A percentile compares a stretch with the other conserved stretches of the same genome.
phyloP scores from a whole-genome alignment of 2,113 vertebrate genomes.

The Rhagologus leucostigma region DNA sequence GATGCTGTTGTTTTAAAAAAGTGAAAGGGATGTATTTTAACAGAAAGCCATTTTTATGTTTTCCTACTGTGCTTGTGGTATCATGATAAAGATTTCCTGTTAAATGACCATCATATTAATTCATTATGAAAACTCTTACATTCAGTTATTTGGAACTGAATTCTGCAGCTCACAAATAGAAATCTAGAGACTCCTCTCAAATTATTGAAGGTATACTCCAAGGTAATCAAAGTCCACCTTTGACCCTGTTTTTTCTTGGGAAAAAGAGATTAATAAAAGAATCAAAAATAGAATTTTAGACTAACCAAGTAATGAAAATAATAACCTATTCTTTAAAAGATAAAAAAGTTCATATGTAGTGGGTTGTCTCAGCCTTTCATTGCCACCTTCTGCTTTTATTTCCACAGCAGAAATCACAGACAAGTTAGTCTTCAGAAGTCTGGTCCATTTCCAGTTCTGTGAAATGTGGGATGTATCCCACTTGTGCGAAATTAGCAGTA shows the following conservation, averaged over 20 bases:
- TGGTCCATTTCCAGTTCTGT: neutral
- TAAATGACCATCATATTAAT: neutral
- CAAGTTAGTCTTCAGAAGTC: neutral
- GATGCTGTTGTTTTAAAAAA: neutral
- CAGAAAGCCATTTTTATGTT: neutral
- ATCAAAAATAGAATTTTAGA: neutral
- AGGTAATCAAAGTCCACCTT: neutral
- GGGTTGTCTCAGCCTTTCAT: neutral
- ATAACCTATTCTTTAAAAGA: neutral
- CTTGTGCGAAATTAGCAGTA: neutral
- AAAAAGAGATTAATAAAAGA: neutral
- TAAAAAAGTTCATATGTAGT: neutral
- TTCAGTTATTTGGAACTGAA: neutral
- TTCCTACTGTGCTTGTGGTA: neutral
- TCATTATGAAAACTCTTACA: neutral
- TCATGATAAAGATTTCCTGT: neutral
- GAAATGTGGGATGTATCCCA: neutral
- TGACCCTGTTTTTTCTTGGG: neutral
- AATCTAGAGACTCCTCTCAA: neutral
- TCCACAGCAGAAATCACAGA: neutral
- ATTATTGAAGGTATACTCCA: neutral
- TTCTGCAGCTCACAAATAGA: neutral
- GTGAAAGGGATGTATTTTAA: neutral
- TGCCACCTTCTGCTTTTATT: neutral
- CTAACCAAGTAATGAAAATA: neutral